Evolutionary conservation across 37 sponge, comb jelly and placozoan species (phyloP).

Genomic region (Corticium candelabrum): DNA sequence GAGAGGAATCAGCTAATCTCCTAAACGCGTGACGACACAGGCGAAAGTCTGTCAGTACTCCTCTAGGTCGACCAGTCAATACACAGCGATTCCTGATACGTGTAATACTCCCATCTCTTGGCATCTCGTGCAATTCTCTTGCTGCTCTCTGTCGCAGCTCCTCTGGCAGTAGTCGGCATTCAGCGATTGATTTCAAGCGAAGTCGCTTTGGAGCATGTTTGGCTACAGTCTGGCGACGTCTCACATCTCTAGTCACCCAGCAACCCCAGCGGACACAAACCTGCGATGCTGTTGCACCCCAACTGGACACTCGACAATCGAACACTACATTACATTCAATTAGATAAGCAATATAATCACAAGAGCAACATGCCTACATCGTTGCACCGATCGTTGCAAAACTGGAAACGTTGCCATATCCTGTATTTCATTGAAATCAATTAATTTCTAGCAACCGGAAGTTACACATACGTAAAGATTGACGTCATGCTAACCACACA

Average conservation of each 20-base stretch:
- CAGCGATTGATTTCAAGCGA: slow-evolving; percentile 28
- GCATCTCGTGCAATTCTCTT: slow-evolving; percentile 22
- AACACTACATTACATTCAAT: too few species aligned
- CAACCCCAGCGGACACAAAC: background rate
- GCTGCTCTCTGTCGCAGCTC: slow-evolving; percentile 34
- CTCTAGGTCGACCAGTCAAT: slow-evolving; percentile 53
- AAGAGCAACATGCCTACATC: too few species aligned
- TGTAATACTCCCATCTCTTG: slow-evolving; percentile 48
- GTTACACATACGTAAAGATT: too few species aligned
- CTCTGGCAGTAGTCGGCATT: slow-evolving; percentile 38
- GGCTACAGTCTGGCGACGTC: slow-evolving; percentile 37
- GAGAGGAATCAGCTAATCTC: slow-evolving; percentile 44
- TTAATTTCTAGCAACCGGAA: too few species aligned
- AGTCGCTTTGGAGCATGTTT: slow-evolving; percentile 35
- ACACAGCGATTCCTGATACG: slow-evolving; percentile 58
- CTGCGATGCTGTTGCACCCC: too few species aligned
- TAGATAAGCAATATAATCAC: too few species aligned
- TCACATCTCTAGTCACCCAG: slow-evolving; percentile 38
- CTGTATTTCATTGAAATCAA: too few species aligned
- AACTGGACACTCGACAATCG: too few species aligned
- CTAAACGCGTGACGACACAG: slow-evolving; percentile 52
- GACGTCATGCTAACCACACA: too few species aligned
- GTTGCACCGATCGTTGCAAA: too few species aligned
- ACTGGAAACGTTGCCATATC: too few species aligned
- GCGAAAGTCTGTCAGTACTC: slow-evolving; percentile 39